phyloP scores from a whole-genome alignment of 1,140 invertebrate genomes.

The Amyelois transitella region DNA sequence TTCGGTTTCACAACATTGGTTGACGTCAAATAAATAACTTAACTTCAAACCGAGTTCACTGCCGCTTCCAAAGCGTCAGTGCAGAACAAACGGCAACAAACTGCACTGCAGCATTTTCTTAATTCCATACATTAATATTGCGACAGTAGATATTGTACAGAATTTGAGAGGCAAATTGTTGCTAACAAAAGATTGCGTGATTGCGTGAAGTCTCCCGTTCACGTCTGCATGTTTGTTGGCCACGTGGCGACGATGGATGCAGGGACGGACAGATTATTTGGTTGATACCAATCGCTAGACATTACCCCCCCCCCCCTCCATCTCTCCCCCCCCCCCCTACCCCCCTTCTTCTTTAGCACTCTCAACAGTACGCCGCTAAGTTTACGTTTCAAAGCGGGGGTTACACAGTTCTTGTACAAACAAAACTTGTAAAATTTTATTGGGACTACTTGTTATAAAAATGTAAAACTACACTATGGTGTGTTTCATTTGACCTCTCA shows the following conservation, averaged over 20 bases:
- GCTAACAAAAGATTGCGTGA: too few relatives aligned
- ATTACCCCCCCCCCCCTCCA: slow-evolving; percentile 49
- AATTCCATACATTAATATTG: too few relatives aligned
- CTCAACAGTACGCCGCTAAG: slow-evolving; percentile 52
- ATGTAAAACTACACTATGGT: slow-evolving; percentile 46
- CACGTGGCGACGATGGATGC: slow-evolving; percentile 40
- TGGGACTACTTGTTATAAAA: slow-evolving; percentile 73
- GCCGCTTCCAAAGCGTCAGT: too few relatives aligned
- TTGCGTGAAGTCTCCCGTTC: slow-evolving; percentile 1
- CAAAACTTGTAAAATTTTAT: slow-evolving; percentile 71
- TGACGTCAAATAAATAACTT: too few relatives aligned
- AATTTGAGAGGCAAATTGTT: too few relatives aligned
- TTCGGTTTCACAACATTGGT: too few relatives aligned
- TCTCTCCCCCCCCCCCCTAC: slow-evolving; percentile 49
- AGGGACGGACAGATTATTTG: slow-evolving; percentile 52
- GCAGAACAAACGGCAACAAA: too few relatives aligned
- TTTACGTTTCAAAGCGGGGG: slow-evolving; percentile 55
- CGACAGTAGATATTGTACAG: too few relatives aligned
- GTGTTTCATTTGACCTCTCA: slow-evolving; percentile 11
- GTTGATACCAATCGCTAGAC: slow-evolving; percentile 36
- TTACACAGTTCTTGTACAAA: slow-evolving; percentile 67
- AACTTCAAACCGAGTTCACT: too few relatives aligned
- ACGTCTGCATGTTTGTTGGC: slow-evolving; percentile 24
- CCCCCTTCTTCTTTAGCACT: too few relatives aligned
- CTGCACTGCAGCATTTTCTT: too few relatives aligned